These are phyloP conservation scores for Pherbina coryleti DNA, from an alignment of 2,888 invertebrate genomes.

Conservation along the genomic window DNA sequence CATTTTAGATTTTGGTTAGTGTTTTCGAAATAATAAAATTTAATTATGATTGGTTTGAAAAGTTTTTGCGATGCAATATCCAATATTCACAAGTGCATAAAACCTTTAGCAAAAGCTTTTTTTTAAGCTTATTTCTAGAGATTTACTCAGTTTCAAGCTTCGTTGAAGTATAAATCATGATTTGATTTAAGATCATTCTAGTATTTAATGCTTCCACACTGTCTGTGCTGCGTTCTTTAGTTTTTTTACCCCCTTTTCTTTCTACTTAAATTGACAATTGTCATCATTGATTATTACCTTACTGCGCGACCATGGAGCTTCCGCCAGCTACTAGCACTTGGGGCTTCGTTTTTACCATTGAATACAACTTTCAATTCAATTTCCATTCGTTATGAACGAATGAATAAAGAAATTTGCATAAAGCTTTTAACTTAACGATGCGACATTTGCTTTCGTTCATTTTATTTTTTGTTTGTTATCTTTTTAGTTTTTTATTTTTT, in stretches of 20 bases:
- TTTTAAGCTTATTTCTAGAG: no score
- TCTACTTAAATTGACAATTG: conserved; percentile 8
- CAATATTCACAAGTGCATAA: no score
- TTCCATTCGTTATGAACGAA: conserved; percentile 40
- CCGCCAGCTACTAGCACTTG: neutral
- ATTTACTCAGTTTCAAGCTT: no score
- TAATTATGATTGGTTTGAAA: no score
- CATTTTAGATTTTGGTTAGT: no score
- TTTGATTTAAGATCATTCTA: no score
- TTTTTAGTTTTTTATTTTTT: conserved; percentile 1
- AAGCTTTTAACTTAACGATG: conserved; percentile 55
- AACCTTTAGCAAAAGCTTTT: no score
- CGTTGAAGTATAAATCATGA: no score
- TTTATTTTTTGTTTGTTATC: neutral
- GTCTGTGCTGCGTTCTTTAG: no score
- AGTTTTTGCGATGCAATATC: no score
- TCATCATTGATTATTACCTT: conserved; percentile 35
- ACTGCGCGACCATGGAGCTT: neutral
- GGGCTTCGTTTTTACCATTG: conserved; percentile 9
- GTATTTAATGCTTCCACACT: no score
- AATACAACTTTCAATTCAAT: conserved; percentile 42
- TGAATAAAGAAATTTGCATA: conserved; percentile 53
- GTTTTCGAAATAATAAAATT: no score
- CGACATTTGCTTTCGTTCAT: conserved; percentile 50
- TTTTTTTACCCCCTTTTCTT: neutral